phyloP scores from a whole-genome alignment of 2,113 vertebrate species.

The Mesoclemmys tuberculata region DNA sequence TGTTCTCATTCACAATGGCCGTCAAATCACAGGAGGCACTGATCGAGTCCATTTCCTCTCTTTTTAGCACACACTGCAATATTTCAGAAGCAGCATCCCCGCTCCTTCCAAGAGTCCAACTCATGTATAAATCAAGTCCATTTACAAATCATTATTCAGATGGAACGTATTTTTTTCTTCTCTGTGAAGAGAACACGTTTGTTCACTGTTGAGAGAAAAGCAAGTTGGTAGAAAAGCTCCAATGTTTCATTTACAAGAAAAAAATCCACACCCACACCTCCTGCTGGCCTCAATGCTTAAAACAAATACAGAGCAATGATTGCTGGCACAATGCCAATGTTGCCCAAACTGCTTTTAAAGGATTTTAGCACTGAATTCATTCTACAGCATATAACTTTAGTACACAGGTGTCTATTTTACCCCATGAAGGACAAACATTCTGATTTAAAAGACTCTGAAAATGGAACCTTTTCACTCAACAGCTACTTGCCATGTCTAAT shows the following conservation, averaged over 20 bases:
- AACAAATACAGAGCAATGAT: neutral
- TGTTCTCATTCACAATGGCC: slow-evolving; percentile 80
- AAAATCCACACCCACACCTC: neutral
- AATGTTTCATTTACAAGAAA: slow-evolving; percentile 7
- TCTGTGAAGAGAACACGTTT: slow-evolving; percentile 93
- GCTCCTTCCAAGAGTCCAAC: slow-evolving; percentile 46
- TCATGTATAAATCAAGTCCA: slow-evolving; percentile 64
- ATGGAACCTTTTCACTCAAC: neutral
- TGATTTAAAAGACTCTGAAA: slow-evolving; percentile 13
- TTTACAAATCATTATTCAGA: slow-evolving; percentile 78
- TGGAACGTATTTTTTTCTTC: slow-evolving; percentile 93
- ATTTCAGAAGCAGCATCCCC: slow-evolving; percentile 67
- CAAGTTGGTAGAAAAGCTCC: slow-evolving; percentile 37
- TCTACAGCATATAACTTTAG: slow-evolving; percentile 25
- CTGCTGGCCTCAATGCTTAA: neutral
- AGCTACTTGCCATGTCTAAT: slow-evolving; percentile 44
- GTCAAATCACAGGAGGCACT: slow-evolving; percentile 76
- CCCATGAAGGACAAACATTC: slow-evolving; percentile 21
- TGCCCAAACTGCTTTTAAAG: slow-evolving; percentile 14
- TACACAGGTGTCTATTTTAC: slow-evolving; percentile 34
- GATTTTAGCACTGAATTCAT: slow-evolving; percentile 15
- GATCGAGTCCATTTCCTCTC: slow-evolving; percentile 73
- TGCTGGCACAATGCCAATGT: neutral
- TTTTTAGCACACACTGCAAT: slow-evolving; percentile 58
- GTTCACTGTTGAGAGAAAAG: slow-evolving; percentile 84